Conservation (phyloP, 2,797 vertebrate species). For the Ambastaia sidthimunki region DNA sequence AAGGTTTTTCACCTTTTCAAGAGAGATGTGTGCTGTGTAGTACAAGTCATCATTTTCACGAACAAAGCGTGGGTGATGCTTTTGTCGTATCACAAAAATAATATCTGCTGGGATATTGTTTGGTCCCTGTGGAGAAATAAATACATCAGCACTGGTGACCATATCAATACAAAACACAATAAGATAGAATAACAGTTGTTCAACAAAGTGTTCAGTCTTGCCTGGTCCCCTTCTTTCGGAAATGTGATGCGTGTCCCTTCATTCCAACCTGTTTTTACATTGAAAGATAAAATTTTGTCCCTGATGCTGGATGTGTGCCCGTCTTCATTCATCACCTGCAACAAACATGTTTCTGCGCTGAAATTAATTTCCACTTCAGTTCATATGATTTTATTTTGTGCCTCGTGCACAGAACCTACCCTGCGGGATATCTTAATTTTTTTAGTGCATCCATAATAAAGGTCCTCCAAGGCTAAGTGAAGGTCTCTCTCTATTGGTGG, state of each 20-base stretch:
- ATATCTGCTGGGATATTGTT: slow-evolving; percentile 91
- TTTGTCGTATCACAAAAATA: slow-evolving; percentile 89
- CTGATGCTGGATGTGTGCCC: slow-evolving; percentile 86
- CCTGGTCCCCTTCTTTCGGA: slow-evolving; percentile 93
- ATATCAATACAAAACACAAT: neutral
- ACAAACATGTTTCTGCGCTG: neutral
- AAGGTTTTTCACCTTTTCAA: slow-evolving; percentile 84
- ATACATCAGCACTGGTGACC: neutral
- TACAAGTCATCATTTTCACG: slow-evolving; percentile 80
- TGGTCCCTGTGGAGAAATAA: slow-evolving; percentile 80
- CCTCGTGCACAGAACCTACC: slow-evolving; percentile 71
- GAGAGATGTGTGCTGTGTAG: slow-evolving; percentile 77
- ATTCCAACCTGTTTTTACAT: slow-evolving; percentile 88
- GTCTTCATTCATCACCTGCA: slow-evolving; percentile 91
- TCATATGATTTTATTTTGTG: neutral
- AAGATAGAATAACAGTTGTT: neutral
- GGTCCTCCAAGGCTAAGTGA: slow-evolving; percentile 87
- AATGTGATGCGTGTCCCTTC: slow-evolving; percentile 88
- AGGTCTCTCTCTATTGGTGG: slow-evolving; percentile 86
- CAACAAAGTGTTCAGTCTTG: slow-evolving; percentile 53
- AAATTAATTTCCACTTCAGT: neutral
- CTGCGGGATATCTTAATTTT: slow-evolving; percentile 94
- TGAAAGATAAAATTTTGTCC: slow-evolving; percentile 90
- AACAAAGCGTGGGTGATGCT: slow-evolving; percentile 82
- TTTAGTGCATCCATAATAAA: slow-evolving; percentile 92